phyloP scores from a whole-genome alignment of 2,888 invertebrate genomes.

The Zhuqinia jingwanae region DNA sequence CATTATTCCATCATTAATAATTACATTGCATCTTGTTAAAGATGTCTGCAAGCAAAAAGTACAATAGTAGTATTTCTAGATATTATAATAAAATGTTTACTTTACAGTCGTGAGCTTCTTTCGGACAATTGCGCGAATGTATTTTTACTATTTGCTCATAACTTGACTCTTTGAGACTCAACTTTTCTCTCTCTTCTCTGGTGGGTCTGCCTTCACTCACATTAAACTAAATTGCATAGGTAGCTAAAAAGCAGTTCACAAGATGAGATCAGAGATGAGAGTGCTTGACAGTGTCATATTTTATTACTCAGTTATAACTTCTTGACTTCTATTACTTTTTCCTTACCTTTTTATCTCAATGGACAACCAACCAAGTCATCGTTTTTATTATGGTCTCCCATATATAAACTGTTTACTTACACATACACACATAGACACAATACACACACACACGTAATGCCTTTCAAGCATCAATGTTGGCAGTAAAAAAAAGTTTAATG shows the following conservation, averaged over 20 bases:
- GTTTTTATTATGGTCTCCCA: not conserved
- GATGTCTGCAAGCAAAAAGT: not conserved
- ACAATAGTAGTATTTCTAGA: not conserved
- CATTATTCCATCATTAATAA: constrained; percentile 48
- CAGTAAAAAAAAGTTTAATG: not conserved
- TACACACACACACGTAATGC: too few species aligned
- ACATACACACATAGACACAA: not conserved
- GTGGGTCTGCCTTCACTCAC: too few species aligned
- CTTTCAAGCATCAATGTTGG: not conserved
- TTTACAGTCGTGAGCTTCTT: not conserved
- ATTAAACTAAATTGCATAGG: constrained; percentile 7
- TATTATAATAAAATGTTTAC: not conserved
- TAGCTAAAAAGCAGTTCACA: not conserved
- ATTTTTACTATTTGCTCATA: too few species aligned
- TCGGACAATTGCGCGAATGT: too few species aligned
- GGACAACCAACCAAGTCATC: constrained; percentile 6
- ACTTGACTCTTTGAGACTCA: too few species aligned
- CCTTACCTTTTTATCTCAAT: constrained; percentile 10
- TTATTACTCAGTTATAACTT: constrained; percentile 44
- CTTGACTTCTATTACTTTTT: constrained; percentile 21
- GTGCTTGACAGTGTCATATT: constrained; percentile 34
- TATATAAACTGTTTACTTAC: not conserved
- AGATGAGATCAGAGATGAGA: constrained; percentile 22
- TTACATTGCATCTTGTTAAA: constrained; percentile 28
- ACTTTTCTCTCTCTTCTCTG: not conserved